Base-by-base conservation (phyloP, 2,888 invertebrate species). In the Artemia sinica region DNA sequence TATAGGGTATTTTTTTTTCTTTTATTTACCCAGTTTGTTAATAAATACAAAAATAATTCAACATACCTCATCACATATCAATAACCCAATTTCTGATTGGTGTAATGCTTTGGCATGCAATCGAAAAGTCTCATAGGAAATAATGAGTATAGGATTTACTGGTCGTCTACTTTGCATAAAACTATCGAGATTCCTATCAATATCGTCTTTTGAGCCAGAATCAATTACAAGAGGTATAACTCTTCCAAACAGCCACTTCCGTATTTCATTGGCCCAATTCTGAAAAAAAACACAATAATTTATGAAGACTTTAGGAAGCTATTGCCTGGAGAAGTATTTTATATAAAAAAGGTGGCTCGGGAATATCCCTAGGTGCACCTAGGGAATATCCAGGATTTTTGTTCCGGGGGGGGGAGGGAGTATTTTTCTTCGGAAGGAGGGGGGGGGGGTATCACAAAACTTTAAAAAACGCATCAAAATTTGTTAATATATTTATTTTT, bases 231-330 rank as follows among this genome's bases (percentile, higher is more conserved):
- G 76, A 10, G 89, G 85, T 74, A 85, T 85, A 50, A 94, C 84
- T 71, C 91, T 83, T 41, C 86, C 87, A 3, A 86, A 87, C 3
- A 99, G 79, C 98, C 98, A 98, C 79, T 99, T 99, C 68, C 85
- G 83, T 73, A 98, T 94, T 79, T 98, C 98, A 79, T 96, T 97
- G 75, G 90, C 90, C 98, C 98, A 98, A 79, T 98, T 99, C 80
- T 83, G 74, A 65, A 76, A 73, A 71, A 70, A 69, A 68, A 68
- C 41, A 18, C 41, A 3, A 5, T 41, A 41, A 41, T 41, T 41
- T 5, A 41, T 3, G 41, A 68, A 68, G 13, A n/a, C 13, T 13
- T 3, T 3, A 14, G 28, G 7, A 2, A 28, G 66, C 66, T 66
- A 13, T 66, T 66, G 13, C 13, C 13, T 28, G 7, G 28, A 41